These are phyloP conservation scores for Spisula subtruncata DNA, from an alignment of 2,888 invertebrate genomes.

Conservation along the genomic window DNA sequence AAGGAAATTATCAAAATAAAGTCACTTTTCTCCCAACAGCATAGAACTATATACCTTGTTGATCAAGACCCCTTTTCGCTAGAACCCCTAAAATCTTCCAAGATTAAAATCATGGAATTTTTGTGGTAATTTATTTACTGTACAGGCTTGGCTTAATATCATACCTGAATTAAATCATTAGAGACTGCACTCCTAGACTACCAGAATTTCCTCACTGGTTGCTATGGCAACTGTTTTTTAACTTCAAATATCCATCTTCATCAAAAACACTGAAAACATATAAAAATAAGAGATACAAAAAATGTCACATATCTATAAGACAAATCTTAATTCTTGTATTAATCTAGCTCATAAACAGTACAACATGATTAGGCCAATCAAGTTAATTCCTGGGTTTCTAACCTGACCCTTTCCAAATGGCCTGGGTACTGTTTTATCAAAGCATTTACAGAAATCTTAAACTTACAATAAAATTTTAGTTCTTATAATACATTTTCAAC, in stretches of 20 bases:
- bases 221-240: neutral
- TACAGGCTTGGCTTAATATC: too few species aligned
- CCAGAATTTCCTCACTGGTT: neutral
- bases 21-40: too few species aligned
- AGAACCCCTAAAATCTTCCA: neutral
- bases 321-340: neutral
- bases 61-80: neutral
- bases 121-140: too few species aligned
- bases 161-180: neutral
- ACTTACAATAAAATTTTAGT: too few species aligned
- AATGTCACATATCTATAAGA: neutral
- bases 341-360: neutral
- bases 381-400: too few species aligned
- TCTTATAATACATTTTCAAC: too few species aligned
- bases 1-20: neutral
- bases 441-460: too few species aligned
- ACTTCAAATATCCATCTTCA: constrained; percentile 7
- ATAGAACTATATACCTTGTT: too few species aligned
- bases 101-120: neutral
- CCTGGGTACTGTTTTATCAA: too few species aligned
- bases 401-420: too few species aligned
- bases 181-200: neutral
- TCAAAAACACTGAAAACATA: constrained; percentile 9
- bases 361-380: neutral
- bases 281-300: neutral